phyloP scores from a whole-genome alignment of 37 sponge, comb jelly and placozoan genomes.

The Aplysina aerophoba region DNA sequence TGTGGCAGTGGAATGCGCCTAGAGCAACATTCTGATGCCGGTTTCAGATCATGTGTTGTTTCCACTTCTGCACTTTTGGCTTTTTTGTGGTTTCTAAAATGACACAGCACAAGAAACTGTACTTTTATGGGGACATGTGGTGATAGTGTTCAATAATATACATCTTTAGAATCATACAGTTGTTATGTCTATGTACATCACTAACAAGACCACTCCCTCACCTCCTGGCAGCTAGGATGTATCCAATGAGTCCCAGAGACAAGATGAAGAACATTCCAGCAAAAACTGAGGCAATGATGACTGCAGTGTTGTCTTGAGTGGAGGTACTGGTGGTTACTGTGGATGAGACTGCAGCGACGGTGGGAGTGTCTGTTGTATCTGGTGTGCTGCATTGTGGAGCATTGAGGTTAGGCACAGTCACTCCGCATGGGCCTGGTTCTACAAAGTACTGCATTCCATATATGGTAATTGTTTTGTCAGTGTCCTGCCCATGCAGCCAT shows the following conservation, averaged over 20 bases:
- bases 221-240: neutral
- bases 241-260: neutral
- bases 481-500: neutral
- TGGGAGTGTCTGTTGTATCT: neutral
- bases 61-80: no score
- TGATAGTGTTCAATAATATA: no score
- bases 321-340: no score
- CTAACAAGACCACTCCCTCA: neutral
- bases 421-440: slow-evolving; percentile 3
- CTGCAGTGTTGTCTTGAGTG: slow-evolving; percentile 8
- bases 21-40: no score
- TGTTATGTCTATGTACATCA: neutral
- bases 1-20: no score
- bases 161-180: no score
- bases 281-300: slow-evolving; percentile 3
- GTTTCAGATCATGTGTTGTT: no score
- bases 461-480: neutral
- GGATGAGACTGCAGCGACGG: neutral
- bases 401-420: neutral
- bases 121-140: no score
- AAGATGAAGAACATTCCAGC: slow-evolving; percentile 7
- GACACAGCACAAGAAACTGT: no score
- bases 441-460: neutral
- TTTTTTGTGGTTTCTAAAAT: no score
- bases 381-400: slow-evolving; percentile 9